Base-by-base conservation (phyloP, 2,888 invertebrate genomes). In the Cataglyphis cursor region DNA sequence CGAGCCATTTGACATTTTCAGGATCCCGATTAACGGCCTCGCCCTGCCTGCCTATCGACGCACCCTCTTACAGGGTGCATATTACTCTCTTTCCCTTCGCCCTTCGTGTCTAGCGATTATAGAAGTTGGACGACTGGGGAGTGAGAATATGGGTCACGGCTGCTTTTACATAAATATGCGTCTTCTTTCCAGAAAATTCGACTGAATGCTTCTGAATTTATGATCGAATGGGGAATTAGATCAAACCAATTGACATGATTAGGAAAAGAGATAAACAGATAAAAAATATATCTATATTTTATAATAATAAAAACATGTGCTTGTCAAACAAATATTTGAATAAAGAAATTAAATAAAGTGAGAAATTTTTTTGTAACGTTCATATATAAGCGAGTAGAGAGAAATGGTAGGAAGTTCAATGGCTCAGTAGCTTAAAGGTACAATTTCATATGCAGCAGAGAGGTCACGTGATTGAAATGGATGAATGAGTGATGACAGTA, bases 101-200 rank as follows among this genome's bases (percentile, higher is more conserved):
- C 76, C 41, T 54, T 64, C 35, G 18, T 41, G 48, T 74, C 41
- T 80, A 31, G 44, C 75, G 84, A 44, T 70, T 70, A 89, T 81
- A 84, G 84, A 86, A 83, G 31, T 86, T 86, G 85, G 64, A 70
- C 10, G 48, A 68, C 80, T 85, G 82, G 87, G 83, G 31, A 28
- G 85, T 81, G 80, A 80, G 74, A 87, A 91, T 92, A 92, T 92
- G 86, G 92, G 92, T 92, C 92, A 92, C 80, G 91, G 90, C 88
- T 91, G 81, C 80, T 68, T 18, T 68, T 38, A 41, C 35, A 15
- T 66, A 10, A 38, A 31, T 24, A 21, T 12, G 21, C 21, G 41
- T 51, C 51, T 75, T 64, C 24, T 41, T 6, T n/a, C 24, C 57
- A 41, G 41, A n/a, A 76, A 65, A 76, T 66, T 76, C 57, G 65